Evolutionary conservation across 2,888 invertebrate species (phyloP).

Genomic region (Alsophila aescularia): DNA sequence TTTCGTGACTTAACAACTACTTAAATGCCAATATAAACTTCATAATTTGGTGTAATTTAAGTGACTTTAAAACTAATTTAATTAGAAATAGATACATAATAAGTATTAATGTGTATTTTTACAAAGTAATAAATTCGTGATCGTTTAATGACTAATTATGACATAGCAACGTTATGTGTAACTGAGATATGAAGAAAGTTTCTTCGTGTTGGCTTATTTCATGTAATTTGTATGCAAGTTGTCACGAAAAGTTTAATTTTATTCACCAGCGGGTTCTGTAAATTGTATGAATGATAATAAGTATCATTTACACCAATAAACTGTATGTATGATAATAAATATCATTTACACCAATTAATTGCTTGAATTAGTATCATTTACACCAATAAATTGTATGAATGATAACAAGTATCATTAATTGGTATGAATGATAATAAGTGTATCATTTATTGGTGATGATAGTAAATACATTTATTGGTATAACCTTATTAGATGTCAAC

Average conservation of each 20-base stretch:
- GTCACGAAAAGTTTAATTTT: background rate
- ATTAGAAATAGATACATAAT: background rate
- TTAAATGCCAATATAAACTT: background rate
- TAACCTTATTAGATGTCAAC: no score
- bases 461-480: no score
- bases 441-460: background rate
- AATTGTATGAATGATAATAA: no score
- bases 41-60: constrained; percentile 6
- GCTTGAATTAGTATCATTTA: background rate
- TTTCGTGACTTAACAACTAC: background rate
- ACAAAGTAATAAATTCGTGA: constrained; percentile 4
- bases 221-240: background rate
- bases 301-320: background rate
- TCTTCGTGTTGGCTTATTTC: background rate
- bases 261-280: background rate
- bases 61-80: constrained; percentile 6
- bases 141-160: constrained; percentile 5
- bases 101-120: constrained; percentile 12
- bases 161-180: background rate
- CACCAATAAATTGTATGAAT: background rate
- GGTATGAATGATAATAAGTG: no score
- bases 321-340: no score
- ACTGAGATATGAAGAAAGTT: background rate
- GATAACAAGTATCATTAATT: no score
- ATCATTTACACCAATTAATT: no score